Base-by-base conservation (phyloP, 2,888 invertebrate genomes). In the Lasioglossum vierecki region DNA sequence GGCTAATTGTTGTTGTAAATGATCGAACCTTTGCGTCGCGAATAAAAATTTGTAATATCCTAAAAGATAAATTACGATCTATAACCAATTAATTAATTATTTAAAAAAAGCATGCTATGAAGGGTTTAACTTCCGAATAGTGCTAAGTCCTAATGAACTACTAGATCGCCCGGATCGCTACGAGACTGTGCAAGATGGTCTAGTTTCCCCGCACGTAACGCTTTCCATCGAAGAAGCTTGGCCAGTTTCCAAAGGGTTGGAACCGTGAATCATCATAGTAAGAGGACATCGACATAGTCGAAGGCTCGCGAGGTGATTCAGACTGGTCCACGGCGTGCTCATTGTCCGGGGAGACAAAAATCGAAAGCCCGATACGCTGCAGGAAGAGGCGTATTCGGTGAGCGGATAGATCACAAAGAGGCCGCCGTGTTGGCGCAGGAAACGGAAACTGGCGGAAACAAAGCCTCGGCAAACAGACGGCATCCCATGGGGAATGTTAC, bases 361-460 rank as follows among this genome's bases (percentile, higher is more conserved):
- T 72, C 26, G 72, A 15, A 15, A 22, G 44, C 8, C n/a, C 70
- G 72, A 72, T 72, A 15, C 72, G 30, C 49, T 22, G 30, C 72
- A 35, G 30, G 72, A 49, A 73, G 49, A 49, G 84, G 92, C 90
- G 90, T 89, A 91, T 91, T 91, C 92, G 91, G 89, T 90, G 90
- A 91, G 82, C 88, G 87, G 90, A 91, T 92, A 91, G 91, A 89
- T 88, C 88, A 93, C 84, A 94, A 93, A 93, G 92, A 89, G 79
- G 91, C 95, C 94, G 95, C 94, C 92, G 91, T 94, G 93, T 95
- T 94, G 93, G 89, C 93, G 91, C 93, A 93, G 93, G 94, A 95
- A 95, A 94, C 94, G 95, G 94, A 95, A 95, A 94, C 93, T 94
- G 94, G 89, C 94, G 94, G 94, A 95, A 95, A 95, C 94, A 94